A percentile compares a stretch with the other conserved stretches of the same genome.
Evolutionary conservation across 2,113 vertebrate species (phyloP).

Genomic region (Eira barbara): DNA sequence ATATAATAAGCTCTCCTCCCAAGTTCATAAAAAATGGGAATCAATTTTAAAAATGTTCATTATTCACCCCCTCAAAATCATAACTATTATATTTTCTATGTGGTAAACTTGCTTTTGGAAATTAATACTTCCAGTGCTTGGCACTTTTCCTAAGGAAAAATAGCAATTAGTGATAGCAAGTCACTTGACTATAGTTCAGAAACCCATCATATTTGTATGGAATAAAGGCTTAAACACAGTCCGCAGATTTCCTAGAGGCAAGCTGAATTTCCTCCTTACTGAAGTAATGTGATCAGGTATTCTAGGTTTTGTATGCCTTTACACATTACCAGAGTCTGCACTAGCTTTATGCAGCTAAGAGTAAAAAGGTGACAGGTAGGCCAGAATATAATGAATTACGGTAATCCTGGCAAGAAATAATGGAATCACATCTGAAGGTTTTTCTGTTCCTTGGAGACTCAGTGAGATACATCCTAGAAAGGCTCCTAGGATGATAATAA

Average conservation of each 20-base stretch:
- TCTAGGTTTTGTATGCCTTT: conserved; percentile 66
- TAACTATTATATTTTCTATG: conserved; percentile 40
- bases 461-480: conserved; percentile 65
- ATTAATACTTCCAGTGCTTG: conserved; percentile 30
- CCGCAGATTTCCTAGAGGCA: conserved; percentile 49
- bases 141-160: conserved; percentile 47
- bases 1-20: not conserved
- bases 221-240: conserved; percentile 68
- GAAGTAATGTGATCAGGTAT: conserved; percentile 75
- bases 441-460: conserved; percentile 65
- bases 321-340: conserved; percentile 67
- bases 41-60: conserved; percentile 51
- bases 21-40: conserved; percentile 47
- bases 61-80: conserved; percentile 41
- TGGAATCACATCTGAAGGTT: conserved; percentile 53
- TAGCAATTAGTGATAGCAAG: conserved; percentile 58
- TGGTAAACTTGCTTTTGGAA: conserved; percentile 53
- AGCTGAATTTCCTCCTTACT: conserved; percentile 65
- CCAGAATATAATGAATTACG: conserved; percentile 77
- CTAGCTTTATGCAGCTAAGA: conserved; percentile 71
- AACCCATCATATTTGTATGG: conserved; percentile 9
- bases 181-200: conserved; percentile 44
- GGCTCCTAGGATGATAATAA: conserved; percentile 70
- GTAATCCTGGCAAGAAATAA: conserved; percentile 77
- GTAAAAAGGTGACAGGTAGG: conserved; percentile 76